These are phyloP conservation scores for Tyto alba DNA, from an alignment of 2,113 vertebrate genomes.

Conservation along the genomic window DNA sequence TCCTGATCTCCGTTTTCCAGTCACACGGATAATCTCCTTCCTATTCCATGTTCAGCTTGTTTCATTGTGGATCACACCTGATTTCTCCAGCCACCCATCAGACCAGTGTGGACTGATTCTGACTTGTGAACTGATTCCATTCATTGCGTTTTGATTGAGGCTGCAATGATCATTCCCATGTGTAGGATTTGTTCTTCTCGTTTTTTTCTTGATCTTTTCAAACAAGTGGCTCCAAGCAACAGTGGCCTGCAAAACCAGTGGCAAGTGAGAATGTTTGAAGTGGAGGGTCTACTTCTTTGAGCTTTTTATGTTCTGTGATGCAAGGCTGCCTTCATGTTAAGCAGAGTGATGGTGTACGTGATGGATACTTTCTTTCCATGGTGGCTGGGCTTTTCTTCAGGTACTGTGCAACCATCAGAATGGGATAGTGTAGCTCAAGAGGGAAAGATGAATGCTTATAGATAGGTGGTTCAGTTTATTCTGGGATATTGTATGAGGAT, in stretches of 20 bases:
- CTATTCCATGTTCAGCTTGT: background rate
- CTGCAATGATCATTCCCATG: background rate
- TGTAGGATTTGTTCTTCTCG: background rate
- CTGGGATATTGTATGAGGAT: background rate
- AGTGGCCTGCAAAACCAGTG: background rate
- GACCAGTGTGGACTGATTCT: background rate
- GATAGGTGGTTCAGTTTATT: background rate
- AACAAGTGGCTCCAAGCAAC: background rate
- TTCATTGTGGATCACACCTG: background rate
- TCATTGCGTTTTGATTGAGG: background rate
- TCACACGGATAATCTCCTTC: background rate
- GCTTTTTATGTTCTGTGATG: background rate
- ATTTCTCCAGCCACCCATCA: background rate
- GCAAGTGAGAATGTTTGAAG: background rate
- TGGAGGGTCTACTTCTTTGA: background rate
- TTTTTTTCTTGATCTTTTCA: background rate
- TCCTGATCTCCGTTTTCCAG: background rate
- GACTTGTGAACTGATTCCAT: background rate
- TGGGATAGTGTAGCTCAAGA: background rate
- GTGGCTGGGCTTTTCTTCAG: background rate
- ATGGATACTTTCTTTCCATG: background rate
- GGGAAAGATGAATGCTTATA: background rate
- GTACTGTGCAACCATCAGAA: background rate
- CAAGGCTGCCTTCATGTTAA: background rate
- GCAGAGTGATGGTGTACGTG: background rate